phyloP scores from a whole-genome alignment of 2,888 invertebrate species.

The Epirrhoe alternata region DNA sequence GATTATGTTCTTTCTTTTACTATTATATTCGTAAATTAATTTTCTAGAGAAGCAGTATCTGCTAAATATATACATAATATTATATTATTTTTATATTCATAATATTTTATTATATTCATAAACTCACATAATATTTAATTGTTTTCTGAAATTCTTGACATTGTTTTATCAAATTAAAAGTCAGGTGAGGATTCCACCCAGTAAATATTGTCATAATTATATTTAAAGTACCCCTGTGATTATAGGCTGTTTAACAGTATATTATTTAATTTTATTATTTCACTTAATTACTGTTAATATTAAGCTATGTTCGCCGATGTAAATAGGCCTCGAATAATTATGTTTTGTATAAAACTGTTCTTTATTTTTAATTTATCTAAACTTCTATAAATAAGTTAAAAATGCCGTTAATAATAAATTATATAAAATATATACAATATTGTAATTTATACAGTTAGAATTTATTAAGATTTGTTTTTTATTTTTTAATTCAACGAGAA shows the following conservation, averaged over 20 bases:
- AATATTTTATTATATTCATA: too few relatives aligned
- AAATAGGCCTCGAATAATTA: constrained; percentile 44
- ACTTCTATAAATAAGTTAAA: constrained; percentile 8
- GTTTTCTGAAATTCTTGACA: too few relatives aligned
- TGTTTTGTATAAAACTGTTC: constrained; percentile 25
- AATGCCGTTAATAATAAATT: constrained; percentile 2
- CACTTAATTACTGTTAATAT: constrained; percentile 20
- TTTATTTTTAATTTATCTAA: constrained; percentile 10
- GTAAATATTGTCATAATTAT: constrained; percentile 30
- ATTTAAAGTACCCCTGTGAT: constrained; percentile 62
- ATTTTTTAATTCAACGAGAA: not conserved
- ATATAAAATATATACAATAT: not conserved
- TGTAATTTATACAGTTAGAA: not conserved
- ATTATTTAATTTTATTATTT: constrained; percentile 39
- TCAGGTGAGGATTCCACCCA: constrained; percentile 18
- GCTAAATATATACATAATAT: too few relatives aligned
- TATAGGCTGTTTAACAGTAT: constrained; percentile 64
- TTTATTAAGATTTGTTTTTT: constrained; percentile 1
- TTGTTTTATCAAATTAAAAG: not conserved
- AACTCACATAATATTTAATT: too few relatives aligned
- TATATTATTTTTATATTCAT: too few relatives aligned
- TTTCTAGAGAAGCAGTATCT: too few relatives aligned
- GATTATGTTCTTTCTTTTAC: too few relatives aligned
- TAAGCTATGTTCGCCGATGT: constrained; percentile 31
- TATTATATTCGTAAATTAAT: too few relatives aligned